Evolutionary conservation across 2,113 vertebrate genomes (phyloP).

Genomic region (Perccottus glenii): DNA sequence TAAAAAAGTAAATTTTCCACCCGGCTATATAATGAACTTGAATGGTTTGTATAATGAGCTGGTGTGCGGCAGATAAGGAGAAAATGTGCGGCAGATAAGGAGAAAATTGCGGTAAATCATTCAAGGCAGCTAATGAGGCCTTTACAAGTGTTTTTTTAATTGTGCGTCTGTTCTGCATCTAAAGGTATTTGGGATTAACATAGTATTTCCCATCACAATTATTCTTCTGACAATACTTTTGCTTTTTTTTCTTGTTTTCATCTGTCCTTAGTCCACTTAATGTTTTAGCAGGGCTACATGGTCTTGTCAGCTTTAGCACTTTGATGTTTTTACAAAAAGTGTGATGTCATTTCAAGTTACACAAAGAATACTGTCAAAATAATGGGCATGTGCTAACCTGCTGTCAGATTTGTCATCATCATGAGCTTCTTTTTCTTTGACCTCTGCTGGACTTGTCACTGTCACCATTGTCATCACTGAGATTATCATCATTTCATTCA

Average conservation of each 20-base stretch:
- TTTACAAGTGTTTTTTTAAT: constrained; percentile 50
- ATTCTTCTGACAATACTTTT: background rate
- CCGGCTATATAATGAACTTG: constrained; percentile 22
- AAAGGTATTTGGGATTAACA: constrained; percentile 16
- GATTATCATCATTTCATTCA: background rate
- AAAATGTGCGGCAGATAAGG: constrained; percentile 44
- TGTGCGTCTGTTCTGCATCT: constrained; percentile 39
- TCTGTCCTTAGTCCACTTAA: background rate
- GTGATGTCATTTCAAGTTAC: constrained; percentile 22
- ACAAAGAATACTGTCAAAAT: constrained; percentile 30
- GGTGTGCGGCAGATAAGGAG: constrained; percentile 41
- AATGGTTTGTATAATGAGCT: constrained; percentile 40
- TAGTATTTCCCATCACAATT: constrained; percentile 1
- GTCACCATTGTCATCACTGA: constrained; percentile 6
- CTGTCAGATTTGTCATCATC: constrained; percentile 29
- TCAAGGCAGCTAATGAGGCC: constrained; percentile 58
- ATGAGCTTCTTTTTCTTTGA: background rate
- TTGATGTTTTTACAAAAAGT: constrained; percentile 12
- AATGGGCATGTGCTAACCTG: constrained; percentile 28
- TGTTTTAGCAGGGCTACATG: constrained; percentile 7
- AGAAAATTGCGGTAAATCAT: constrained; percentile 56
- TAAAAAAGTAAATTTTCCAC: background rate
- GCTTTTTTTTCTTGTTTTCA: background rate
- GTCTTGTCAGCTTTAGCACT: background rate
- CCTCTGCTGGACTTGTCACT: background rate